Evolutionary conservation across 2,797 vertebrate species (phyloP).

Genomic region (Peromyscus attwateri): DNA sequence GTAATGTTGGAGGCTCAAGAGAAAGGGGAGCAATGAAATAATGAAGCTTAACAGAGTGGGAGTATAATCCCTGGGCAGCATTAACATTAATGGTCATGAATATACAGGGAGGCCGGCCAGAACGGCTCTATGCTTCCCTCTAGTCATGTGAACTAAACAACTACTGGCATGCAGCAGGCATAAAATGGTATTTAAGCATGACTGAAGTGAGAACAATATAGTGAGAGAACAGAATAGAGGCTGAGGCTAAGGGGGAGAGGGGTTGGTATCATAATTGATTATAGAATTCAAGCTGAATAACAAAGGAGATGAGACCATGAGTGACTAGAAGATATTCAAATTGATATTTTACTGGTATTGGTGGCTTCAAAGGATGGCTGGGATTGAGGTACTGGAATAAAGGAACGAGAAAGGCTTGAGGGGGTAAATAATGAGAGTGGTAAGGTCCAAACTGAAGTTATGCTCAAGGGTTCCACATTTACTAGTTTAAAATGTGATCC

Average conservation of each 20-base stretch:
- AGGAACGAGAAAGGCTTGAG: conserved; percentile 2
- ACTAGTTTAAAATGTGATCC: neutral
- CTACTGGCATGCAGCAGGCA: neutral
- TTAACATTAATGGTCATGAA: conserved; percentile 50
- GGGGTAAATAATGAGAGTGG: neutral
- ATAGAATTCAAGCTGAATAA: conserved; percentile 41
- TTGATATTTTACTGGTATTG: conserved; percentile 21
- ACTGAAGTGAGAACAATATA: conserved; percentile 35
- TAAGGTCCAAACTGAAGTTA: conserved; percentile 42
- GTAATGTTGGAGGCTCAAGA: conserved; percentile 20
- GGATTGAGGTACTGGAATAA: conserved; percentile 4
- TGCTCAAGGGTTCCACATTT: neutral
- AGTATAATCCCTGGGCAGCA: conserved; percentile 11
- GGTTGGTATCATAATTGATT: neutral
- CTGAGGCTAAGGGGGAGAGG: neutral
- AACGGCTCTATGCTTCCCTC: conserved; percentile 54
- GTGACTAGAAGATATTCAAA: neutral
- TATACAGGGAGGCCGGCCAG: conserved; percentile 25
- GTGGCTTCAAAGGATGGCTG: conserved; percentile 4
- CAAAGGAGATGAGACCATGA: conserved; percentile 13
- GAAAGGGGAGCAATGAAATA: conserved; percentile 13
- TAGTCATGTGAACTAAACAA: conserved; percentile 44
- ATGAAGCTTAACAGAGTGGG: neutral
- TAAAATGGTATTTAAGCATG: conserved; percentile 42
- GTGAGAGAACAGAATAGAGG: conserved; percentile 10